Evolutionary conservation across 1,140 invertebrate species (phyloP).

Genomic region (Megalopta genalis): DNA sequence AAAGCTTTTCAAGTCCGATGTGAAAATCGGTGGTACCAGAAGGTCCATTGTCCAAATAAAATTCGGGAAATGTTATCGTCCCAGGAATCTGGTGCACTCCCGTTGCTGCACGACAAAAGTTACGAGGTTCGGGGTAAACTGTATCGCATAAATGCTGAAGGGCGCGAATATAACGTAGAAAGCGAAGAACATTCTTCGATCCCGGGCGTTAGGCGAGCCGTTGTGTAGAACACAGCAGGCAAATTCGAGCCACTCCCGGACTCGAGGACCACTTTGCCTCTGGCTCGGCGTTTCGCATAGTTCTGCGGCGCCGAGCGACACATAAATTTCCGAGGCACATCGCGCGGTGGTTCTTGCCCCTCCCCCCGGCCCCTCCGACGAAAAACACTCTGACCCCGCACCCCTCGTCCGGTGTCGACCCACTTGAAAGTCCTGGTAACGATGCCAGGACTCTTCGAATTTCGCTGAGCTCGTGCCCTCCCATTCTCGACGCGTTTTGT

Average conservation of each 20-base stretch:
- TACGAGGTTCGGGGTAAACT: too few relatives aligned
- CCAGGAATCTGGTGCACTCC: too few relatives aligned
- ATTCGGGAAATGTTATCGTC: too few relatives aligned
- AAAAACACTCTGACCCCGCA: slow-evolving; percentile 9
- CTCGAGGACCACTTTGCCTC: slow-evolving; percentile 33
- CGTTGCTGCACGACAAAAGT: too few relatives aligned
- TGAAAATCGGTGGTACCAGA: too few relatives aligned
- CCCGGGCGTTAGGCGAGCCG: background rate
- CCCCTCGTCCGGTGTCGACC: background rate
- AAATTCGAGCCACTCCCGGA: slow-evolving; percentile 39
- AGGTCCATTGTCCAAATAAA: too few relatives aligned
- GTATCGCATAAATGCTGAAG: too few relatives aligned
- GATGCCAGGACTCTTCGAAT: slow-evolving; percentile 7
- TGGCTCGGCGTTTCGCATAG: slow-evolving; percentile 33
- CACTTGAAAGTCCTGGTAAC: slow-evolving; percentile 25
- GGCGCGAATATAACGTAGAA: background rate
- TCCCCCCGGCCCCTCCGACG: background rate
- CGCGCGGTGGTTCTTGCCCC: slow-evolving; percentile 8
- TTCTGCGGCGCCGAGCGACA: slow-evolving; percentile 53
- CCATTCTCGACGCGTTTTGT: background rate
- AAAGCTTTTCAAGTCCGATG: too few relatives aligned
- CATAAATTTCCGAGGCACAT: slow-evolving; percentile 60
- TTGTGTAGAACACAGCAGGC: background rate
- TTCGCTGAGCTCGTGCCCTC: background rate
- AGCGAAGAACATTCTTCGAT: background rate